Evolutionary conservation across 1,140 invertebrate genomes (phyloP).

Genomic region (Dufourea novaeangliae): DNA sequence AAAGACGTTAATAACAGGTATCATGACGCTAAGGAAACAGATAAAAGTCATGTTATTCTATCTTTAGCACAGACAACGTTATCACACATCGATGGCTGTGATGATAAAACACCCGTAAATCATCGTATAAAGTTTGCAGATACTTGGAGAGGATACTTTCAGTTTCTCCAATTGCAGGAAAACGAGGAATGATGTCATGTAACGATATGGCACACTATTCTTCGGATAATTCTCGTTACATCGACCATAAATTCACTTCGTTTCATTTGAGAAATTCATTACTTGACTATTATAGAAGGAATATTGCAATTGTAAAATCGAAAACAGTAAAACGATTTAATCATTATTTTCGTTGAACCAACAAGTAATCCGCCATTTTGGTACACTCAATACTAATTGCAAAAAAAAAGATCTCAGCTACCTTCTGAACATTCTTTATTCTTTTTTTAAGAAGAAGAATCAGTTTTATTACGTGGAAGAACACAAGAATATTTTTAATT

Average conservation of each 20-base stretch:
- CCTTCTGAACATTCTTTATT: too few relatives aligned
- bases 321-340: too few relatives aligned
- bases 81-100: constrained; percentile 48
- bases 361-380: too few relatives aligned
- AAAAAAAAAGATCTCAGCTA: too few relatives aligned
- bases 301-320: too few relatives aligned
- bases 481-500: too few relatives aligned
- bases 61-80: constrained; percentile 23
- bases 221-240: constrained; percentile 44
- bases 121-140: constrained; percentile 12
- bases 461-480: too few relatives aligned
- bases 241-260: not conserved
- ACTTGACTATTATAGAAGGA: too few relatives aligned
- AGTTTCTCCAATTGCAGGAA: not conserved
- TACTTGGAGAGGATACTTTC: constrained; percentile 14
- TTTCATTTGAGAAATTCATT: too few relatives aligned
- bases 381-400: too few relatives aligned
- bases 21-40: constrained; percentile 7
- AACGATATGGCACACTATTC: not conserved
- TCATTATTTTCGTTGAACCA: too few relatives aligned
- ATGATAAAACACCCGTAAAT: constrained; percentile 41
- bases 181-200: constrained; percentile 9
- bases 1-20: not conserved
- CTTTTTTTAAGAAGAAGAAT: too few relatives aligned
- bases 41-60: constrained; percentile 40